Evolutionary conservation across 2,797 vertebrate genomes (phyloP).

Genomic region (Gallinago stenura): DNA sequence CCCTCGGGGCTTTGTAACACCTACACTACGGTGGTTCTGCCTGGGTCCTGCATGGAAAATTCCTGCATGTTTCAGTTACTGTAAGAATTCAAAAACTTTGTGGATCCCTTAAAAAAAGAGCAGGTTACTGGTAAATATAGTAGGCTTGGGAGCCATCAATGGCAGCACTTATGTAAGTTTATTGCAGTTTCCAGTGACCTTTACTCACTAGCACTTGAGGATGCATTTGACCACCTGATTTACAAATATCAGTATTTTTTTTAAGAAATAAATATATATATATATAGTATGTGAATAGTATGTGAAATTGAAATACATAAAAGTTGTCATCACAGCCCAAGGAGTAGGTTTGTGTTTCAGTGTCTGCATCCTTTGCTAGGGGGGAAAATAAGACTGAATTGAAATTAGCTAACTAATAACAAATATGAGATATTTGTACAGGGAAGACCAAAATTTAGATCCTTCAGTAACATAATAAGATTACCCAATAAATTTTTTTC

Average conservation of each 20-base stretch:
- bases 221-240: neutral
- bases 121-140: neutral
- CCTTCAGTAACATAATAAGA: neutral
- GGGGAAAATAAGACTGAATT: neutral
- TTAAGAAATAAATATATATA: neutral
- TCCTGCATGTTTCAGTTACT: neutral
- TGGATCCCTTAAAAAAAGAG: neutral
- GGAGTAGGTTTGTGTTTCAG: neutral
- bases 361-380: neutral
- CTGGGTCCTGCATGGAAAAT: neutral
- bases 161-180: neutral
- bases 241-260: neutral
- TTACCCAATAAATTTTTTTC: neutral
- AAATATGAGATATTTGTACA: neutral
- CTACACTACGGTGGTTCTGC: neutral
- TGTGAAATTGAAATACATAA: neutral
- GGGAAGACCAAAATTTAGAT: neutral
- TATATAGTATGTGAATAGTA: neutral
- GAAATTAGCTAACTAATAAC: neutral
- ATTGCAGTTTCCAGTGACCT: neutral
- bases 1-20: neutral
- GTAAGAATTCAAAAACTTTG: neutral
- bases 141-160: neutral
- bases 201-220: neutral
- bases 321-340: neutral